Evolutionary conservation across 2,888 invertebrate genomes (phyloP), one percentile per base, ranked within the genome.

Genomic region (Ormyrus rosae): DNA sequence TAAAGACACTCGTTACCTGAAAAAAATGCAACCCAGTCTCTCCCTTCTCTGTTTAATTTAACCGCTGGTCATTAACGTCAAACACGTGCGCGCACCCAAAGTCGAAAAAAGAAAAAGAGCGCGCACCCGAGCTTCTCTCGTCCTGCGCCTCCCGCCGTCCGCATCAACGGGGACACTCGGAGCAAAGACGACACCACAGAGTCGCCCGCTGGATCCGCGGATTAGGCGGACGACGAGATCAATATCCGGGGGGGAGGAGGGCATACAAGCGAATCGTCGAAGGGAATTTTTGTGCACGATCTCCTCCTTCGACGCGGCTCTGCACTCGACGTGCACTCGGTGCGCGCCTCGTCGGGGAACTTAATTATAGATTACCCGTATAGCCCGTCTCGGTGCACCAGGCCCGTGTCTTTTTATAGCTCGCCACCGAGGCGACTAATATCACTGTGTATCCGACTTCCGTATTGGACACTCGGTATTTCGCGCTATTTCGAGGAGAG

Each of bases 351-450:
- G 61, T 61, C 63, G 68, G 51, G 34, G 64, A 64, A 53, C 68
- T 79, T 69, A 79, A 79, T 79, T 79, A 74, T 79, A 79, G 69
- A 79, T 74, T 69, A 69, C 69, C 73, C 51, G 55, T 73, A 69
- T 74, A 69, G 79, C 69, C 50, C 34, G 1, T 19, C 19, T 19
- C 19, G 1, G 45, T 61, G 19, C 69, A 56, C 73, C 73, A 69
- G 13, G 34, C 34, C 50, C 51, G 63, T 46, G 56, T 61, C 79
- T 74, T 79, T 74, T 74, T 74, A 74, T 79, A 79, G 69, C 73
- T 74, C n/a, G 34, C 45, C 67, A 56, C 50, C 10, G 34, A 34
- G 34, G 13, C 55, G 53, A 34, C 10, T 60, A 13, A 13, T 13
- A 68, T 68, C 11, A 60, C 72, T 63, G 68, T 34, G 34, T 56